Evolutionary conservation across 2,113 vertebrate species (phyloP).

Genomic region (Hyperopisus bebe): DNA sequence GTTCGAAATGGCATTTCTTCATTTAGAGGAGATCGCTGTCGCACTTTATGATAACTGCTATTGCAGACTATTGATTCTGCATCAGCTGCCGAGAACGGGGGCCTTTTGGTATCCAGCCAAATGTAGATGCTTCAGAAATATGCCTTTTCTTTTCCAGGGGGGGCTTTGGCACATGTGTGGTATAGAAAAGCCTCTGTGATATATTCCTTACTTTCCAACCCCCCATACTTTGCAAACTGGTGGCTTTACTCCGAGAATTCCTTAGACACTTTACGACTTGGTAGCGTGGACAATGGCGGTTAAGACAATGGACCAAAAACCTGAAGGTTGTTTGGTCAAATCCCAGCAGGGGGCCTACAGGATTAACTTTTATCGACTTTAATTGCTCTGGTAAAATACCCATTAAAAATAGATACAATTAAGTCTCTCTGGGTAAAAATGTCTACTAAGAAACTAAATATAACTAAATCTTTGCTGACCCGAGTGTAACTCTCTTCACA

Average conservation of each 20-base stretch:
- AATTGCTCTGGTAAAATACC: not conserved
- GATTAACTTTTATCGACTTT: not conserved
- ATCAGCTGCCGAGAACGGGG: not conserved
- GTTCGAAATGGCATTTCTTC: not conserved
- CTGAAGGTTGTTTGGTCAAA: not conserved
- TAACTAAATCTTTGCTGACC: not conserved
- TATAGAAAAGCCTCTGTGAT: not conserved
- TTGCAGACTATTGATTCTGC: not conserved
- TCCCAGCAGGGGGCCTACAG: not conserved
- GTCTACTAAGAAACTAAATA: slow-evolving; percentile 4
- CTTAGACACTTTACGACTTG: not conserved
- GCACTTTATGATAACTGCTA: not conserved
- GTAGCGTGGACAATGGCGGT: not conserved
- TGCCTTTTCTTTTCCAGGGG: not conserved
- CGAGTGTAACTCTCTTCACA: not conserved
- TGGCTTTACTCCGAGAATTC: not conserved
- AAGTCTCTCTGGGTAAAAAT: slow-evolving; percentile 4
- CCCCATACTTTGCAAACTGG: not conserved
- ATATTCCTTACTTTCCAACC: not conserved
- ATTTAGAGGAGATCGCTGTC: not conserved
- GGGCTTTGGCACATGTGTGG: not conserved
- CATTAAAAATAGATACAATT: not conserved
- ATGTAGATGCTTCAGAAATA: not conserved
- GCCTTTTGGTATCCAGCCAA: not conserved
- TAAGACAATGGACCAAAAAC: not conserved